phyloP scores from a whole-genome alignment of 1,140 invertebrate species.

The Meloidogyne chitwoodi region DNA sequence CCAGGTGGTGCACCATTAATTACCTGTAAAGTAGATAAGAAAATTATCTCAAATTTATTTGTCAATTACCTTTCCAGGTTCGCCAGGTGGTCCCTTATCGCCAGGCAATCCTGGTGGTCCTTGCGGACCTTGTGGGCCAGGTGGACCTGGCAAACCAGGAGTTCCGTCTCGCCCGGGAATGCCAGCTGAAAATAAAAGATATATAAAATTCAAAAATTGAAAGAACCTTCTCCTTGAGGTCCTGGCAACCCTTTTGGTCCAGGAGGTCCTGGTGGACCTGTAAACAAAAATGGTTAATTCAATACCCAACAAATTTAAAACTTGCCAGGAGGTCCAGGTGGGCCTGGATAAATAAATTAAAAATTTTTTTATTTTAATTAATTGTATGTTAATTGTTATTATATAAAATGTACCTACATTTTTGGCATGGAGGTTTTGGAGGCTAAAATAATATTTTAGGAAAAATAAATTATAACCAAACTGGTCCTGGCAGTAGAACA shows the following conservation, averaged over 20 bases:
- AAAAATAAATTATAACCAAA: not conserved
- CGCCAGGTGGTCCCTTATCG: slow-evolving; percentile 56
- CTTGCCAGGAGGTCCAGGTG: slow-evolving; percentile 41
- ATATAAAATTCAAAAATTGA: not conserved
- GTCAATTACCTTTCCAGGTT: slow-evolving; percentile 25
- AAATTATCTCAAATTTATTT: not conserved
- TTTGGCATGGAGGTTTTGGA: slow-evolving; percentile 59
- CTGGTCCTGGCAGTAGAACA: slow-evolving; percentile 51
- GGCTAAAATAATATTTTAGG: slow-evolving; percentile 19
- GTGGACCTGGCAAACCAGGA: slow-evolving; percentile 53
- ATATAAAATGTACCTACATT: slow-evolving; percentile 25
- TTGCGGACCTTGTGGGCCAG: slow-evolving; percentile 55
- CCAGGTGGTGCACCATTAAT: slow-evolving; percentile 59
- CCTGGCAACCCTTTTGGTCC: slow-evolving; percentile 53
- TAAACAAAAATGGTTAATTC: not conserved
- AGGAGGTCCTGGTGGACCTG: slow-evolving; percentile 51
- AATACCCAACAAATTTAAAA: not conserved
- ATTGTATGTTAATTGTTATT: too few relatives aligned
- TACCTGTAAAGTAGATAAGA: slow-evolving; percentile 25
- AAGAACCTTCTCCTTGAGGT: slow-evolving; percentile 50
- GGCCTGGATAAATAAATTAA: too few relatives aligned
- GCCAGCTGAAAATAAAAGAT: slow-evolving; percentile 31
- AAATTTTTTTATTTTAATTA: too few relatives aligned
- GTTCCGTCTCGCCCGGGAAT: slow-evolving; percentile 52
- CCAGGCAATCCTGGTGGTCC: slow-evolving; percentile 53